Conservation (phyloP, 2,888 invertebrate genomes). For the Campaea margaritaria region DNA sequence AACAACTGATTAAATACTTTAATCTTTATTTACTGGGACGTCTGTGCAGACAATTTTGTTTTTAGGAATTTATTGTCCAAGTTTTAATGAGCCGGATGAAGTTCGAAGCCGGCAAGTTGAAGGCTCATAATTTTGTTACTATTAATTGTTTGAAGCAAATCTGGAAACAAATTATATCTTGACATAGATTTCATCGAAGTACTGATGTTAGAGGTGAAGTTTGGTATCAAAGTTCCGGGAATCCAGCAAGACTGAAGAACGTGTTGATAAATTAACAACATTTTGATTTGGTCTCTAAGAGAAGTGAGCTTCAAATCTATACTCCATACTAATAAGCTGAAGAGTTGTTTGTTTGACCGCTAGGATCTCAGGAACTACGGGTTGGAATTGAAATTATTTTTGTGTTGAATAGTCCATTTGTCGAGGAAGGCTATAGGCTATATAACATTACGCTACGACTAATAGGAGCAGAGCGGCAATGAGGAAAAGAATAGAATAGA, state of each 20-base stretch:
- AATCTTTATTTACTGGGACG: constrained; percentile 80
- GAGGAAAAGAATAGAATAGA: too few relatives aligned
- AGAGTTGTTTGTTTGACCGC: too few relatives aligned
- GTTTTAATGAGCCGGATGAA: constrained; percentile 70
- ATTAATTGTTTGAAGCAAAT: constrained; percentile 33
- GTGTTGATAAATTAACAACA: too few relatives aligned
- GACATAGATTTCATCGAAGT: constrained; percentile 17
- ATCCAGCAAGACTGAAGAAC: too few relatives aligned
- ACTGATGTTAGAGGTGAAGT: constrained; percentile 10
- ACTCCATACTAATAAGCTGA: too few relatives aligned
- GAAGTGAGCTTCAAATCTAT: neutral
- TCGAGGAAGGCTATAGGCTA: too few relatives aligned
- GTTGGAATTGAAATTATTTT: too few relatives aligned
- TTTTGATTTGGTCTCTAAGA: too few relatives aligned
- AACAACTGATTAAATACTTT: constrained; percentile 80
- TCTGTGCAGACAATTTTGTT: constrained; percentile 70
- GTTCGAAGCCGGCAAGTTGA: constrained; percentile 46
- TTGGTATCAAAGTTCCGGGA: neutral
- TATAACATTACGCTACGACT: too few relatives aligned
- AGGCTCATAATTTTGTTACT: constrained; percentile 30
- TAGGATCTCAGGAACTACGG: too few relatives aligned
- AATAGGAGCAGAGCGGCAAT: too few relatives aligned
- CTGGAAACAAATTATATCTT: constrained; percentile 14
- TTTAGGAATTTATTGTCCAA: constrained; percentile 72
- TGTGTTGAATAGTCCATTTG: too few relatives aligned